phyloP scores from a whole-genome alignment of 2,888 invertebrate genomes.

The Hypolimnas misippus region DNA sequence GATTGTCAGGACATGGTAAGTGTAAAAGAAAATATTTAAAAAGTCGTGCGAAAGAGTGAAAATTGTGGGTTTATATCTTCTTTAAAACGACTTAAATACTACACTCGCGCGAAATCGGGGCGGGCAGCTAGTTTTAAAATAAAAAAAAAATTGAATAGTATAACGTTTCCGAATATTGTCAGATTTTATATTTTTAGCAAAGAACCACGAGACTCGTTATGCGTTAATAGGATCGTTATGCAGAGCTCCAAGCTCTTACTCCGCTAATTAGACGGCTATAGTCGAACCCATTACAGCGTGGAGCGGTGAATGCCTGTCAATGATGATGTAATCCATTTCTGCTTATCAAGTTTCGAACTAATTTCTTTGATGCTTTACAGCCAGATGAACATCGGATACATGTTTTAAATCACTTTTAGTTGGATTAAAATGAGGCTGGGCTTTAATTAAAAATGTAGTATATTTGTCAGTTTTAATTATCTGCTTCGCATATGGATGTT shows the following conservation, averaged over 20 bases:
- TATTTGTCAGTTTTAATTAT: too few relatives aligned
- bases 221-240: conserved; percentile 33
- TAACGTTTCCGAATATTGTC: neutral
- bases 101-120: too few relatives aligned
- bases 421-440: neutral
- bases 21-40: too few relatives aligned
- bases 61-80: too few relatives aligned
- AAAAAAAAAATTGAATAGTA: too few relatives aligned
- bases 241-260: conserved; percentile 29
- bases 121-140: too few relatives aligned
- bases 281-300: conserved; percentile 25
- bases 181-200: conserved; percentile 19
- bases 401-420: neutral
- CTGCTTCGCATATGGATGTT: too few relatives aligned
- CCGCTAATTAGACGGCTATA: conserved; percentile 42
- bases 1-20: too few relatives aligned
- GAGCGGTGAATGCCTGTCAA: conserved; percentile 31
- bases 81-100: too few relatives aligned
- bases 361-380: neutral
- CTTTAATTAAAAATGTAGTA: neutral
- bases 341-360: conserved; percentile 16
- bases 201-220: conserved; percentile 33
- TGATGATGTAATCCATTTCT: conserved; percentile 29
- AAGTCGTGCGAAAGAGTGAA: too few relatives aligned
- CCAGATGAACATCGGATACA: conserved; percentile 2